Percentiles rank a stretch among this genome's conserved stretches.
Evolutionary conservation across 2,888 invertebrate genomes (phyloP).

Genomic region (Cremastinae sp.): DNA sequence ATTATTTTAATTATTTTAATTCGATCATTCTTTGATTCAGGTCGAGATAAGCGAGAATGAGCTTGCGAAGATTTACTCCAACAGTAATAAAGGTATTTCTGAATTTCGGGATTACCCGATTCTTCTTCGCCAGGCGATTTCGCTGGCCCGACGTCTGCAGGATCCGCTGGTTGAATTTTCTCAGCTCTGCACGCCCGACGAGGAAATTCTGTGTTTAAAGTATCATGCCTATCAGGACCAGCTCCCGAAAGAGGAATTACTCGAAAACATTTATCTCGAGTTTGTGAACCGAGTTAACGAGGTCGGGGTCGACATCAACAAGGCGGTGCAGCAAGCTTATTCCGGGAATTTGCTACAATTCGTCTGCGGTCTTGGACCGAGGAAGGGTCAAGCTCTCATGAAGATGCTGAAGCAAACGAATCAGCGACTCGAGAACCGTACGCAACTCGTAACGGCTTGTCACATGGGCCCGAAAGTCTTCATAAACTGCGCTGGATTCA

Average conservation of each 20-base stretch:
- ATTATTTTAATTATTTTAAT: no score
- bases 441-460: constrained; percentile 95
- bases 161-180: constrained; percentile 97
- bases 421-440: constrained; percentile 93
- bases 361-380: constrained; percentile 95
- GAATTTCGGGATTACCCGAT: constrained; percentile 96
- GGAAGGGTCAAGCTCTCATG: constrained; percentile 92
- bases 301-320: constrained; percentile 97
- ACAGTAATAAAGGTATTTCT: constrained; percentile 90
- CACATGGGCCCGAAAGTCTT: constrained; percentile 98
- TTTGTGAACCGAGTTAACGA: constrained; percentile 96
- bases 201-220: constrained; percentile 96
- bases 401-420: constrained; percentile 94
- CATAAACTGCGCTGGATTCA: constrained; percentile 98
- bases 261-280: constrained; percentile 91
- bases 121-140: constrained; percentile 93
- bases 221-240: constrained; percentile 89
- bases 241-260: constrained; percentile 89
- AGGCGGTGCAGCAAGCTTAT: constrained; percentile 92
- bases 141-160: constrained; percentile 92
- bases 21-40: constrained; percentile 88
- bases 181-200: constrained; percentile 96
- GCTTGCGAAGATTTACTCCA: constrained; percentile 93
- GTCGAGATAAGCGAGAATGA: constrained; percentile 96
- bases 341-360: constrained; percentile 95